A percentile compares a stretch with the other conserved stretches of the same genome.
Conservation (phyloP, 2,797 vertebrate species). For the Scarus forsteni region DNA sequence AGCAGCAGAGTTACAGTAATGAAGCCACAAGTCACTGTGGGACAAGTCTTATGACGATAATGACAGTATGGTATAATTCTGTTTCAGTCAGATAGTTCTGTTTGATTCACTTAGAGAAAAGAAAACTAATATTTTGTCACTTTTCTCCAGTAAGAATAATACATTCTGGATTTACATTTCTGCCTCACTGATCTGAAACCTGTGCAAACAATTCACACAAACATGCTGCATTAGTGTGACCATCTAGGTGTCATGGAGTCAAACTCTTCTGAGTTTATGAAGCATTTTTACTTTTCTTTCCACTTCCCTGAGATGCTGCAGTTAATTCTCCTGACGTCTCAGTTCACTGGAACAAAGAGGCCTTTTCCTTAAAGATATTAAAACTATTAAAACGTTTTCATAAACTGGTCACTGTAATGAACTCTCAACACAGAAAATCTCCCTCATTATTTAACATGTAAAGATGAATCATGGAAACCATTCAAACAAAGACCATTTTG, state of each 20-base stretch:
- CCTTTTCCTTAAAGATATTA: background rate
- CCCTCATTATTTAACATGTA: constrained; percentile 18
- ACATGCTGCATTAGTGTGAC: constrained; percentile 1
- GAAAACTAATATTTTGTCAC: background rate
- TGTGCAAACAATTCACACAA: constrained; percentile 22
- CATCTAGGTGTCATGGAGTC: constrained; percentile 12
- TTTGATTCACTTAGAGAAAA: background rate
- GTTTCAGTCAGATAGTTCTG: background rate
- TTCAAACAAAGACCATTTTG: background rate
- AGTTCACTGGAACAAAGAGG: constrained; percentile 53
- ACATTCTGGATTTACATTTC: background rate
- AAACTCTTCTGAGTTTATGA: constrained; percentile 44
- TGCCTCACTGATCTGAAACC: constrained; percentile 1
- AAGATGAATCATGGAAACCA: constrained; percentile 12
- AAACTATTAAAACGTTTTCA: constrained; percentile 21
- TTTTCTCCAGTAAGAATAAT: background rate
- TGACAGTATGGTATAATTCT: background rate
- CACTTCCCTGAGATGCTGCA: constrained; percentile 43
- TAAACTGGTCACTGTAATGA: constrained; percentile 33
- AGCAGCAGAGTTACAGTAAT: constrained; percentile 19
- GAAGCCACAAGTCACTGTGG: constrained; percentile 14
- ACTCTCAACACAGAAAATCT: constrained; percentile 11
- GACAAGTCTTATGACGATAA: no score
- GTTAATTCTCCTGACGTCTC: constrained; percentile 47
- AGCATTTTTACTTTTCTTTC: constrained; percentile 40